phyloP scores from a whole-genome alignment of 2,888 invertebrate species.

The Ctenicera cuprea region DNA sequence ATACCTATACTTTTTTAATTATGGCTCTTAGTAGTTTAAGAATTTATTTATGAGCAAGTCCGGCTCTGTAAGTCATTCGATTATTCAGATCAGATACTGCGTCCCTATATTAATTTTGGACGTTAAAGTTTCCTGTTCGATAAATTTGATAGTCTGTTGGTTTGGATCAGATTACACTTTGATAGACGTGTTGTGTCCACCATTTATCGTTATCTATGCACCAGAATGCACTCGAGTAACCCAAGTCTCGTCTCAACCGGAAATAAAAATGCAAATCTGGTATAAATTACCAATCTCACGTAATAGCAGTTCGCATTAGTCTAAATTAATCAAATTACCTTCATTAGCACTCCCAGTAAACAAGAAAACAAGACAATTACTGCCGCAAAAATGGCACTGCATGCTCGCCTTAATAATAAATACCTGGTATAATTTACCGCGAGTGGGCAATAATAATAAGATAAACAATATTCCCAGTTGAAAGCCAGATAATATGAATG shows the following conservation, averaged over 20 bases:
- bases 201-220: constrained; percentile 5
- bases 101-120: no score
- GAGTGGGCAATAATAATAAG: constrained; percentile 1
- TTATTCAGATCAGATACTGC: no score
- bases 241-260: constrained; percentile 13
- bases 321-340: constrained; percentile 46
- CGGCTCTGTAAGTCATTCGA: no score
- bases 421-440: constrained; percentile 20
- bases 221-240: constrained; percentile 23
- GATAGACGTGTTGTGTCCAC: neutral
- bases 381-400: neutral
- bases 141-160: neutral
- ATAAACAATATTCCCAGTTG: neutral
- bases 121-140: neutral
- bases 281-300: constrained; percentile 37
- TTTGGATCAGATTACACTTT: neutral
- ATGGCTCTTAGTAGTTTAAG: no score
- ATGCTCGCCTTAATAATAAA: constrained; percentile 6
- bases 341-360: constrained; percentile 44
- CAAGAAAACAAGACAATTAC: constrained; percentile 45
- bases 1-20: no score
- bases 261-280: constrained; percentile 43
- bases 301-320: constrained; percentile 28
- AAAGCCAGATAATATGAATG: constrained; percentile 15
- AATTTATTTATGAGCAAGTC: no score